Base-by-base conservation (phyloP, 2,797 vertebrate species). In the Lates japonicus region DNA sequence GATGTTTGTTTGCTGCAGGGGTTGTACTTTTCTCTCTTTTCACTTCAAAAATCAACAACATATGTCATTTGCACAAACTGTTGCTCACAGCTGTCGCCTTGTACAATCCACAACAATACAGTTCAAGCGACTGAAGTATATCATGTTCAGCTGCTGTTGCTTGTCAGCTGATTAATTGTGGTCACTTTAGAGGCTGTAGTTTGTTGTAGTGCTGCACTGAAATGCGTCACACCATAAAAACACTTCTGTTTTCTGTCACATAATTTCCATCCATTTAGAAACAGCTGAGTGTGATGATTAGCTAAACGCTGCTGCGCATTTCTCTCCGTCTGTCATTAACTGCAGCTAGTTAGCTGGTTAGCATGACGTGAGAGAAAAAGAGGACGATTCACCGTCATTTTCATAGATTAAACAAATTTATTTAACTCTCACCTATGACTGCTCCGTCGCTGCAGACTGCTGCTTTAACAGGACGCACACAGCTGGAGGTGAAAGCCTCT, bases 381-480 rank as follows among this genome's bases (percentile, higher is more conserved):
- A 4, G 42, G 5, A 44, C 41, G 17, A 35, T 16, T 29, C 16
- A 19, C 1, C 35, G 54, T 55, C 54, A 41, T 2, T 62, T 8
- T 42, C 1, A 64, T 11, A 5, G 8, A 7, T 22, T 20, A 22
- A n/a, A 31, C 10, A 5, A 3, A 5, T 8, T 0, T 8, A 16
- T 22, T 6, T 12, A 39, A 46, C 68, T 79, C 76, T 80, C 67
- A 90, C 84, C 82, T 72, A 7, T 9, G 14, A 37, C 29, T 3
- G 29, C 11, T 22, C 19, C 59, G 59, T 78, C 68, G 9, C 37
- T 39, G 16, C 52, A 3, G n/a, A 12, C 7, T 4, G 58, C 42
- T 46, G 55, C 41, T 37, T 14, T 1, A 8, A 33, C 33, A 1
- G 14, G 25, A 29, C 0, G 62, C 19, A 3, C 33, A 35, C 39